Base-by-base conservation (phyloP, 1,140 invertebrate species). In the Pogonomyrmex californicus region DNA sequence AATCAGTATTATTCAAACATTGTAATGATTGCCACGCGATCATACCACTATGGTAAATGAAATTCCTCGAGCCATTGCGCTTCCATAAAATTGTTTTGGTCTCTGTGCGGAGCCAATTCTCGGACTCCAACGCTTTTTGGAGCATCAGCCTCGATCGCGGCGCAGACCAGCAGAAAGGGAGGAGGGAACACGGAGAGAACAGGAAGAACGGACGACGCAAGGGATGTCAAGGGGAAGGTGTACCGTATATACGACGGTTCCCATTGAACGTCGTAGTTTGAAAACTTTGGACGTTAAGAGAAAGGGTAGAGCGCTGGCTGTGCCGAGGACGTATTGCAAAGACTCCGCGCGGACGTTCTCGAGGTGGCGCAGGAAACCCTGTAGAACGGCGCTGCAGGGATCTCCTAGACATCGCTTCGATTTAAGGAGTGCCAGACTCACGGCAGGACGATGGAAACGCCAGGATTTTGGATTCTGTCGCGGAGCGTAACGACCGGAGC, bases 241-340 rank as follows among this genome's bases (percentile, higher is more conserved):
- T 88, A 86, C 88, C 87, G 85, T 92, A 92, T 92, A 92, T 93
- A 93, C 88, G 90, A 92, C 90, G 91, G 89, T 82, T 87, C 88
- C 93, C 91, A 93, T 92, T 93, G 92, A 94, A 94, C 92, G 92
- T 92, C 92, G 93, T 94, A 95, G 93, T 95, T 95, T 95, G 93
- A 94, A 95, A 95, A 95, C 93, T 95, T 94, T 94, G 91, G 90
- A 95, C 93, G 92, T 93, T 95, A 94, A 95, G 93, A 93, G 93
- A 95, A 95, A 95, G 95, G 93, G 94, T 93, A 92, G 23, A 23
- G 41, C 65, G 92, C 90, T 93, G 82, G 89, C 92, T 93, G 51
- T 82, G 93, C 92, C 89, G 91, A 94, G 93, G 93, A 94, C 92
- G 93, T 94, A 95, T 94, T 95, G 94, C 93, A 93, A 94, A 95